phyloP scores from a whole-genome alignment of 2,113 vertebrate genomes.

The Acrocephalus arundinaceus region DNA sequence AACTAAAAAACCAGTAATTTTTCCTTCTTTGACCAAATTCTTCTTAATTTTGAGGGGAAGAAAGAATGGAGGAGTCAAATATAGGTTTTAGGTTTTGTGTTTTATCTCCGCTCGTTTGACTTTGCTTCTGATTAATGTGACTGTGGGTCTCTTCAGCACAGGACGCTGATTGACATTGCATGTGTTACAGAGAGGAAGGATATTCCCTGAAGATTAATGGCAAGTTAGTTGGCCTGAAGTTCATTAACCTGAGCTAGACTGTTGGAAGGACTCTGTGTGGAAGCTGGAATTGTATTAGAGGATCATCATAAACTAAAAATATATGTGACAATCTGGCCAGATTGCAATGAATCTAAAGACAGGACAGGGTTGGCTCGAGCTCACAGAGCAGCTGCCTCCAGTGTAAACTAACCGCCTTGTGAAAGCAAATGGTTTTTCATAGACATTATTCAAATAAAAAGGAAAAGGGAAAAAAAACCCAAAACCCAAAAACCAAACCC shows the following conservation, averaged over 20 bases:
- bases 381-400: conserved; percentile 49
- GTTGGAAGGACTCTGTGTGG: conserved; percentile 50
- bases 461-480: too few relatives aligned
- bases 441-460: background rate
- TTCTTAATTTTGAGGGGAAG: background rate
- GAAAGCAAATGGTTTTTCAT: conserved; percentile 21
- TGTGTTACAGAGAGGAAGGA: conserved; percentile 32
- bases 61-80: background rate
- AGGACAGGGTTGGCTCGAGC: background rate
- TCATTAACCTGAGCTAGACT: conserved; percentile 68
- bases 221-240: conserved; percentile 64
- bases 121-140: conserved; percentile 24
- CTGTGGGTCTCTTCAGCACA: conserved; percentile 20
- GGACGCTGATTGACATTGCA: conserved; percentile 55
- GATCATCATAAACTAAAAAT: conserved; percentile 40
- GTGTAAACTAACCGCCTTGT: conserved; percentile 5
- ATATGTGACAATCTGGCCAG: conserved; percentile 25
- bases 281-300: conserved; percentile 34
- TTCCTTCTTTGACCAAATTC: background rate
- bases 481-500: too few relatives aligned
- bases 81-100: background rate
- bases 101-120: conserved; percentile 38
- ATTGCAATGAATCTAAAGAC: background rate
- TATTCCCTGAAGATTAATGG: conserved; percentile 70
- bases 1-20: conserved; percentile 9